phyloP scores from a whole-genome alignment of 1,140 invertebrate genomes.

The Drosophila hydei region DNA sequence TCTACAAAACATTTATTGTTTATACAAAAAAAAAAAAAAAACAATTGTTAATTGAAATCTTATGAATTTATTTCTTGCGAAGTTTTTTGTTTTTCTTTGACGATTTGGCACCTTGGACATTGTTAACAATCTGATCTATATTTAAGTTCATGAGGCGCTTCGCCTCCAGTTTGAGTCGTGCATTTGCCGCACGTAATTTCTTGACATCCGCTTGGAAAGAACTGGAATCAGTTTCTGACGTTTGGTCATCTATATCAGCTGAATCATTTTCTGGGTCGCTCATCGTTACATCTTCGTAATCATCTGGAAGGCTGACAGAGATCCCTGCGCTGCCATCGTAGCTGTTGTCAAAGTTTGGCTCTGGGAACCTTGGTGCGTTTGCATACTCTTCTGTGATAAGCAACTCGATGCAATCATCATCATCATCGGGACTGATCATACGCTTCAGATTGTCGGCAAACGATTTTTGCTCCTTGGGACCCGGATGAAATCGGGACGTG shows the following conservation, averaged over 20 bases:
- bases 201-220: conserved; percentile 11
- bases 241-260: conserved; percentile 4
- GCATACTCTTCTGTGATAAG: conserved; percentile 52
- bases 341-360: conserved; percentile 18
- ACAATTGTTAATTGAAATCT: conserved; percentile 28
- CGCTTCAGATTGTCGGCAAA: conserved; percentile 83
- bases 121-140: not conserved
- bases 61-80: conserved; percentile 25
- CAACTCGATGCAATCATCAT: conserved; percentile 68
- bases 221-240: conserved; percentile 72
- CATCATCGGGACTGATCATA: conserved; percentile 58
- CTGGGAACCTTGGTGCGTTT: not conserved
- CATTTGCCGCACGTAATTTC: conserved; percentile 48
- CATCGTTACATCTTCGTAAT: not conserved
- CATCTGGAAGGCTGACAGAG: not conserved
- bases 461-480: conserved; percentile 82
- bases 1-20: conserved; percentile 43
- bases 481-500: conserved; percentile 83
- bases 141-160: conserved; percentile 20
- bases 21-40: conserved; percentile 13
- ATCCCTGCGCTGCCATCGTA: not conserved
- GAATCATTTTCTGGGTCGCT: not conserved
- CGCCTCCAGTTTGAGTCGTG: conserved; percentile 41
- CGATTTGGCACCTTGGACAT: conserved; percentile 21
- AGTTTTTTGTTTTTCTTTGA: conserved; percentile 34